Percentiles rank a stretch among this genome's conserved stretches.
Evolutionary conservation across 2,888 invertebrate species (phyloP).

Genomic region (Notodonta dromedarius): DNA sequence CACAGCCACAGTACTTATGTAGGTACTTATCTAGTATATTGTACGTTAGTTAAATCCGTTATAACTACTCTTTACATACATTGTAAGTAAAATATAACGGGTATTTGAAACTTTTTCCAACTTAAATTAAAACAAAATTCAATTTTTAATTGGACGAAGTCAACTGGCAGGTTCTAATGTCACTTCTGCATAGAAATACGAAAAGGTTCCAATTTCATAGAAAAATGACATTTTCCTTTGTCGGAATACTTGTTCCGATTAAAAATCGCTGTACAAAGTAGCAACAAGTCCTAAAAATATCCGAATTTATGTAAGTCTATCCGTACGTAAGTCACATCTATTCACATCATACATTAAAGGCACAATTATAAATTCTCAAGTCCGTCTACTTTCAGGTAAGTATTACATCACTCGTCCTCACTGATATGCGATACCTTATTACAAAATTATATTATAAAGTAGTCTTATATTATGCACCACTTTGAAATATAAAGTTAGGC

Average conservation of each 20-base stretch:
- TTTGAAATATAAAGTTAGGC: conserved; percentile 49
- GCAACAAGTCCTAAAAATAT: conserved; percentile 5
- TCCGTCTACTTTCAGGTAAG: conserved; percentile 32
- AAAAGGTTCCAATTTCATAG: too few species aligned
- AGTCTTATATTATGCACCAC: conserved; percentile 65
- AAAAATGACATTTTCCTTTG: too few species aligned
- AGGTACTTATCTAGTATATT: conserved; percentile 52
- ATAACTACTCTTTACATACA: conserved; percentile 23
- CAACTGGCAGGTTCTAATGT: too few species aligned
- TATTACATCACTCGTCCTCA: conserved; percentile 49
- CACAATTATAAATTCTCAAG: conserved; percentile 56
- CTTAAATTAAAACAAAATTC: conserved; percentile 24
- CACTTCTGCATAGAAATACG: too few species aligned
- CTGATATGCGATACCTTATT: conserved; percentile 52
- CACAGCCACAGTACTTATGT: conserved; percentile 69
- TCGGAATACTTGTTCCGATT: too few species aligned
- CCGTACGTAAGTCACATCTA: conserved; percentile 39
- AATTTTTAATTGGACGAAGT: too few species aligned
- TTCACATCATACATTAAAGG: conserved; percentile 66
- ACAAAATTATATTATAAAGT: conserved; percentile 40
- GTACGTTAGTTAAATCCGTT: conserved; percentile 31
- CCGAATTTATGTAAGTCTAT: neutral
- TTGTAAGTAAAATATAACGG: conserved; percentile 40
- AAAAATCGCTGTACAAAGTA: neutral
- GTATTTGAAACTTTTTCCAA: conserved; percentile 43